A percentile compares a stretch with the other conserved stretches of the same genome.
phyloP scores from a whole-genome alignment of 2,888 invertebrate genomes.

The Dasysyrphus albostriatus region DNA sequence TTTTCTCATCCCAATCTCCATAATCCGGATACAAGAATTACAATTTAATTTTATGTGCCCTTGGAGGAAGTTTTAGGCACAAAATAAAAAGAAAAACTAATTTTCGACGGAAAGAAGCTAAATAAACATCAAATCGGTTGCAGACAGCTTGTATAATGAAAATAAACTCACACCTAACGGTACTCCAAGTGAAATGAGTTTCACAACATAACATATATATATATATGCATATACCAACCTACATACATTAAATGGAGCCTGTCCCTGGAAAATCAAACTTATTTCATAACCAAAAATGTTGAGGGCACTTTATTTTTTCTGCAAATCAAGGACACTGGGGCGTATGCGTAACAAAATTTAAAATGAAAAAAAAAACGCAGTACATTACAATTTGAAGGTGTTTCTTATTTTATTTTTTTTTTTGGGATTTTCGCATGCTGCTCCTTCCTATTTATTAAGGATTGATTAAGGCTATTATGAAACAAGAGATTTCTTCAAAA shows the following conservation, averaged over 20 bases:
- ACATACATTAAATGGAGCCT: background rate
- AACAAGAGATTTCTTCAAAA: background rate
- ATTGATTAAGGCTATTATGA: conserved; percentile 45
- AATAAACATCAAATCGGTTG: conserved; percentile 37
- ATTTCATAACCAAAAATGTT: conserved; percentile 63
- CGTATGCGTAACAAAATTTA: conserved; percentile 71
- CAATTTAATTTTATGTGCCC: conserved; percentile 70
- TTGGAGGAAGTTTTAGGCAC: conserved; percentile 60
- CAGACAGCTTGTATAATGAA: conserved; percentile 53
- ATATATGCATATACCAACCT: background rate
- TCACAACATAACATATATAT: conserved; percentile 13
- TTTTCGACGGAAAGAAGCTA: conserved; percentile 40
- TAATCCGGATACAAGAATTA: conserved; percentile 61
- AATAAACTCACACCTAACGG: conserved; percentile 37
- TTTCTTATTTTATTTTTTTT: background rate
- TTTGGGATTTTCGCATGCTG: background rate
- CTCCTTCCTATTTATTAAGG: background rate
- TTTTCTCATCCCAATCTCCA: conserved; percentile 6
- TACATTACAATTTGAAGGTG: background rate
- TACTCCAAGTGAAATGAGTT: conserved; percentile 14
- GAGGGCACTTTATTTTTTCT: conserved; percentile 27
- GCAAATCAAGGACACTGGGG: conserved; percentile 33
- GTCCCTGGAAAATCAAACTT: conserved; percentile 67
- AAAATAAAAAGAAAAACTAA: conserved; percentile 32
- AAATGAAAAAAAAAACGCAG: conserved; percentile 54